Conservation (phyloP, 2,797 vertebrate genomes). For the Chelidonichthys spinosus region DNA sequence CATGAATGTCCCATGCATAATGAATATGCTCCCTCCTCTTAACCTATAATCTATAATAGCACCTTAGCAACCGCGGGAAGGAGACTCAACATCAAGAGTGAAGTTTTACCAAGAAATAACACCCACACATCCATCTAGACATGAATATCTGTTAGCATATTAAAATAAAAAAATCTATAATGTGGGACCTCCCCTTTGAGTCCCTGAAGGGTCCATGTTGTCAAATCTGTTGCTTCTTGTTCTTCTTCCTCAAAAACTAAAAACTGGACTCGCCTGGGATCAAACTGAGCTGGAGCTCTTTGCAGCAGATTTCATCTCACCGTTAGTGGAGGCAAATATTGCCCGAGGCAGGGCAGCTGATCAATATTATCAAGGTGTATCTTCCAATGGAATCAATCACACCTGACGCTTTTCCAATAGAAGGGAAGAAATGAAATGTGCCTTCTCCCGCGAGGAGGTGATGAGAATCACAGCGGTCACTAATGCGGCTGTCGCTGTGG, state of each 20-base stretch:
- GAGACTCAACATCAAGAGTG: slow-evolving; percentile 23
- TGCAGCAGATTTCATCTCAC: slow-evolving; percentile 73
- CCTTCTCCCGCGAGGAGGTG: slow-evolving; percentile 50
- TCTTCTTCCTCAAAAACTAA: slow-evolving; percentile 58
- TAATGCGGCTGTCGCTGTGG: slow-evolving; percentile 37
- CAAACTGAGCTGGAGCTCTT: slow-evolving; percentile 73
- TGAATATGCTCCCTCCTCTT: slow-evolving; percentile 44
- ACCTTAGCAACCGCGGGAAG: slow-evolving; percentile 32
- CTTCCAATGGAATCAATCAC: slow-evolving; percentile 80
- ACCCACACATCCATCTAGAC: neutral
- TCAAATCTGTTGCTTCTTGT: slow-evolving; percentile 61
- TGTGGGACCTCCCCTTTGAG: slow-evolving; percentile 9
- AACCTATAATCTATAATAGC: slow-evolving; percentile 55
- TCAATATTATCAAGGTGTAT: slow-evolving; percentile 80
- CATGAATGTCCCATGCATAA: slow-evolving; percentile 71
- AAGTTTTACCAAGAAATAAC: slow-evolving; percentile 16
- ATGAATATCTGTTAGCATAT: slow-evolving; percentile 18
- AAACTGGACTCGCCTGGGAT: slow-evolving; percentile 65
- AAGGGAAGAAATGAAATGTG: slow-evolving; percentile 62
- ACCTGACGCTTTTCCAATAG: slow-evolving; percentile 69
- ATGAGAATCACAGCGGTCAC: slow-evolving; percentile 48
- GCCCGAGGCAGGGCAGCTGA: slow-evolving; percentile 62
- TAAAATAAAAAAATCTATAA: slow-evolving; percentile 37
- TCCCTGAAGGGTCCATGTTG: slow-evolving; percentile 32
- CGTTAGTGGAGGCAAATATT: slow-evolving; percentile 66